These are phyloP conservation scores for Montipora capitata DNA, from an alignment of 92 coral and sea anemone species.

Conservation along the genomic window DNA sequence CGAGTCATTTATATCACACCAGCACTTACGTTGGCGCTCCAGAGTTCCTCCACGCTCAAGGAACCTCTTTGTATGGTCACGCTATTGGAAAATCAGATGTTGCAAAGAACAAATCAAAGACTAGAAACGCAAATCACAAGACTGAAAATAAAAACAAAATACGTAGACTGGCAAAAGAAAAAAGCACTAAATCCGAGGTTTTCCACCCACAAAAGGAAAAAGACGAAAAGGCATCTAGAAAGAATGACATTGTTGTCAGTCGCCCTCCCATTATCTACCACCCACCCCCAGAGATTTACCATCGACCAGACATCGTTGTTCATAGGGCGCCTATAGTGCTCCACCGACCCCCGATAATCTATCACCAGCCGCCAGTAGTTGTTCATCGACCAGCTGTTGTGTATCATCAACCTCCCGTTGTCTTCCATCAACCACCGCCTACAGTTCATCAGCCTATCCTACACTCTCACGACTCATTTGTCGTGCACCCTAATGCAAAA, in stretches of 20 bases:
- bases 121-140: conserved; percentile 29
- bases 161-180: conserved; percentile 32
- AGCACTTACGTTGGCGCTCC: conserved; percentile 91
- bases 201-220: conserved; percentile 80
- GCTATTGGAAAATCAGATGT: conserved; percentile 90
- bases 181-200: conserved; percentile 21
- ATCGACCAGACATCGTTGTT: conserved; percentile 99
- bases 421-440: conserved; percentile 99
- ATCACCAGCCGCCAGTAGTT: conserved; percentile 98
- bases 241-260: conserved; percentile 94
- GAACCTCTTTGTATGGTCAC: conserved; percentile 72
- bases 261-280: conserved; percentile 99
- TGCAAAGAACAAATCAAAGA: conserved; percentile 48
- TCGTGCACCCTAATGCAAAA: conserved; percentile 89
- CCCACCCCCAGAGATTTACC: conserved; percentile 99
- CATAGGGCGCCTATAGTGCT: conserved; percentile 99
- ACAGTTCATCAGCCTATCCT: conserved; percentile 93
- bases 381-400: conserved; percentile 99
- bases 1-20: conserved; percentile 77
- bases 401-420: conserved; percentile 96
- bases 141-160: conserved; percentile 49
- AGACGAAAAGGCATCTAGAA: conserved; percentile 83
- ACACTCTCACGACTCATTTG: conserved; percentile 95
- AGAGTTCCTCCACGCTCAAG: conserved; percentile 72
- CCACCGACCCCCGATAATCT: conserved; percentile 97